Conservation (phyloP, 2,888 invertebrate genomes). For the Eudasyphora cyanicolor region DNA sequence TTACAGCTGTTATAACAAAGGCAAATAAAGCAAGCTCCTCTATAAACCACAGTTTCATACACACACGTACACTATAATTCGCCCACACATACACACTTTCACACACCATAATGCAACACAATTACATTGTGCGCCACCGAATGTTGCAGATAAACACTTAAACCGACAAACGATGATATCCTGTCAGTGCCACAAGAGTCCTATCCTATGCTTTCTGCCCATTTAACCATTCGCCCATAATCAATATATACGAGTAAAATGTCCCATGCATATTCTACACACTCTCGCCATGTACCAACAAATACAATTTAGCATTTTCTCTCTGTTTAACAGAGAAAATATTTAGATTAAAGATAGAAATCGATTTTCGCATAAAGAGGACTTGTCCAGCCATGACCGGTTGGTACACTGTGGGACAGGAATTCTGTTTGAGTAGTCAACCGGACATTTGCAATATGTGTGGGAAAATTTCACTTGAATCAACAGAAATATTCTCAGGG, state of each 20-base stretch:
- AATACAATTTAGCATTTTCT: background rate
- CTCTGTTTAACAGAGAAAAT: background rate
- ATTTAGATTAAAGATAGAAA: conserved; percentile 1
- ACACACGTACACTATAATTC: background rate
- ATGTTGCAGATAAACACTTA: background rate
- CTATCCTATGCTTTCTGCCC: too few species aligned
- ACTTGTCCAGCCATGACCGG: background rate
- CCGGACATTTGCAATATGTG: too few species aligned
- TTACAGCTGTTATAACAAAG: background rate
- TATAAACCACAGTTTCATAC: background rate
- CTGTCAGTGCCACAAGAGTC: too few species aligned
- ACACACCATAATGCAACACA: background rate
- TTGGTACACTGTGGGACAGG: too few species aligned
- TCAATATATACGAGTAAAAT: background rate
- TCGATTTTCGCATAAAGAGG: background rate
- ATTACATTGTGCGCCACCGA: background rate
- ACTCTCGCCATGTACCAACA: background rate
- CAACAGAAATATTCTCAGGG: too few species aligned
- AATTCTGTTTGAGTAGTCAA: too few species aligned
- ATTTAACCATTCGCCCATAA: background rate
- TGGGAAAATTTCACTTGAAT: too few species aligned
- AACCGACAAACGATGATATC: background rate
- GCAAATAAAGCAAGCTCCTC: background rate
- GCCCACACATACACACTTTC: background rate
- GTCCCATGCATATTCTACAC: too few species aligned